These are phyloP conservation scores for Siderastrea radians DNA, from an alignment of 92 coral and sea anemone genomes.

Conservation along the genomic window DNA sequence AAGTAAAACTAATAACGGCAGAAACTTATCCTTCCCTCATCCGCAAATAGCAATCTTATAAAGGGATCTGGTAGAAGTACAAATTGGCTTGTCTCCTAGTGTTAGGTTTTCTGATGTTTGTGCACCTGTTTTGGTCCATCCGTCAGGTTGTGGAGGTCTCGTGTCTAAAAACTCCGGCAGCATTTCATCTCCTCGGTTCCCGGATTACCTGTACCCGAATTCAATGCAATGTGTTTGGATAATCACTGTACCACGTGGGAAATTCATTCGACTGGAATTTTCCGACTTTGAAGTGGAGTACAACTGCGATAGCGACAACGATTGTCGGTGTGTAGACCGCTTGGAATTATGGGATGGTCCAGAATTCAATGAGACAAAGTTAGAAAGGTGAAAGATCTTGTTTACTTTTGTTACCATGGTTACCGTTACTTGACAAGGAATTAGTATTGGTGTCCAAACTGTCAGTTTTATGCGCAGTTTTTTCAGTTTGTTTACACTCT, in stretches of 20 bases:
- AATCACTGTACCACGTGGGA: conserved; percentile 68
- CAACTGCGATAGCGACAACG: conserved; percentile 50
- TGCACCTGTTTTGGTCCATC: neutral
- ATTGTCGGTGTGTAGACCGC: conserved; percentile 74
- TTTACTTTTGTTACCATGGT: neutral
- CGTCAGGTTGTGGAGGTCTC: conserved; percentile 83
- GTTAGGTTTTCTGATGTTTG: too few relatives aligned
- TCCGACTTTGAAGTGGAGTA: conserved; percentile 70
- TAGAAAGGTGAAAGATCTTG: conserved; percentile 68
- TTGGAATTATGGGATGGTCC: conserved; percentile 94
- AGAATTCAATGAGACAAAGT: conserved; percentile 67
- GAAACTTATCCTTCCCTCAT: too few relatives aligned
- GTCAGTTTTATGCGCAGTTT: too few relatives aligned
- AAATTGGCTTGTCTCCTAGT: too few relatives aligned
- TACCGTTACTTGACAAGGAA: neutral
- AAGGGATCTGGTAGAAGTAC: too few relatives aligned
- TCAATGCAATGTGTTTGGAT: conserved; percentile 84
- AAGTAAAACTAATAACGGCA: too few relatives aligned
- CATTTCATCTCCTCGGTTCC: conserved; percentile 88
- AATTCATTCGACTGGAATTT: conserved; percentile 76
- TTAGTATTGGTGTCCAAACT: neutral
- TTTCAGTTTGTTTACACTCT: too few relatives aligned
- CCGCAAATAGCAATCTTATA: too few relatives aligned
- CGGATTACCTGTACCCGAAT: conserved; percentile 84
- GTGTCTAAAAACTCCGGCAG: conserved; percentile 59